phyloP scores from a whole-genome alignment of 2,113 vertebrate genomes.

The Epinephelus fuscoguttatus region DNA sequence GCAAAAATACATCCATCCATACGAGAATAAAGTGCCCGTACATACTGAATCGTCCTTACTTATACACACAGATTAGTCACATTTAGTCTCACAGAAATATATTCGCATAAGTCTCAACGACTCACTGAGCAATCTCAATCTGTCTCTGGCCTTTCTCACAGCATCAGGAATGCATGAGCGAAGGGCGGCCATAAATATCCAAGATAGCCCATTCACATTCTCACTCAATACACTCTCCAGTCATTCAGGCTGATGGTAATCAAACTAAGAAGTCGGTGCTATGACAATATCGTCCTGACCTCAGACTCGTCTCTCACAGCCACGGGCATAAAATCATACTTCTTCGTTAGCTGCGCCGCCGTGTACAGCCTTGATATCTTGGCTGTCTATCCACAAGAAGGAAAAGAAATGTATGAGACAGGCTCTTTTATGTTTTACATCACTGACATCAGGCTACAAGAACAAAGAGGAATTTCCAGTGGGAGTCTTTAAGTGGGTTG shows the following conservation, averaged over 20 bases:
- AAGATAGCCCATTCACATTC: conserved; percentile 48
- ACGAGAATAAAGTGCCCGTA: background rate
- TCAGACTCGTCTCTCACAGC: background rate
- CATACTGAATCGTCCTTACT: background rate
- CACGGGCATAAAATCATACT: background rate
- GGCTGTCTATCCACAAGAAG: background rate
- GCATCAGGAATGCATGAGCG: conserved; percentile 45
- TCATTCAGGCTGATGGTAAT: conserved; percentile 48
- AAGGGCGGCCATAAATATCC: conserved; percentile 61
- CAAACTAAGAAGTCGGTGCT: conserved; percentile 56
- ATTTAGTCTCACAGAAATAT: conserved; percentile 20
- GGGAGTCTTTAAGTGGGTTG: conserved; percentile 19
- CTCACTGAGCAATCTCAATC: conserved; percentile 39
- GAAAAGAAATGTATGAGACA: background rate
- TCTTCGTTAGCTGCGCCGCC: conserved; percentile 10
- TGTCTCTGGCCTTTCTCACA: conserved; percentile 47
- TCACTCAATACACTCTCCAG: conserved; percentile 50
- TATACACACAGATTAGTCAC: conserved; percentile 5
- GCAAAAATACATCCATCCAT: background rate
- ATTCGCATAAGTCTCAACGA: conserved; percentile 23
- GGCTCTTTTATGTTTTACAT: conserved; percentile 32
- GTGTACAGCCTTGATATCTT: conserved; percentile 8
- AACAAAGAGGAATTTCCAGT: conserved; percentile 15
- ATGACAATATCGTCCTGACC: conserved; percentile 54
- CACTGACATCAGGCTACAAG: background rate